Percentiles rank a stretch among this genome's conserved stretches.
Evolutionary conservation across 2,797 vertebrate genomes (phyloP).

Genomic region (Phoebastria nigripes): DNA sequence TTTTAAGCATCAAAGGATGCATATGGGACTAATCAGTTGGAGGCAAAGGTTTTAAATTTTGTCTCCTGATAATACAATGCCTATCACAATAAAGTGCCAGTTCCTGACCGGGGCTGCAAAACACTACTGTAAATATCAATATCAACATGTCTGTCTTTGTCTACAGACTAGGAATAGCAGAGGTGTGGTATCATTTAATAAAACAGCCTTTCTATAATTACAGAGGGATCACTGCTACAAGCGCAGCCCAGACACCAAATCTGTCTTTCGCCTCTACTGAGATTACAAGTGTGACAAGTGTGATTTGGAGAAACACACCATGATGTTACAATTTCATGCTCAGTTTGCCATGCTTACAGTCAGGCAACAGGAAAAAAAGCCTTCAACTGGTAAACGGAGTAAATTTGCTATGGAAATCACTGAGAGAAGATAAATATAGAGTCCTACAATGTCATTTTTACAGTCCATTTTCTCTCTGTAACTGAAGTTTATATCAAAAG

Average conservation of each 20-base stretch:
- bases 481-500: slow-evolving; percentile 60
- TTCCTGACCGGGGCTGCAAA: background rate
- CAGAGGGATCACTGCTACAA: background rate
- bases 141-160: background rate
- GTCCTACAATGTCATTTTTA: slow-evolving; percentile 47
- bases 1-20: background rate
- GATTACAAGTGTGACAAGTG: slow-evolving; percentile 55
- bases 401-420: slow-evolving; percentile 64
- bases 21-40: background rate
- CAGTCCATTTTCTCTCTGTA: slow-evolving; percentile 59
- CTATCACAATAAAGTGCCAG: background rate
- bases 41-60: background rate
- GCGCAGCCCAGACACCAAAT: slow-evolving; percentile 19
- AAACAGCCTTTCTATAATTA: background rate
- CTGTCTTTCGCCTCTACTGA: slow-evolving; percentile 35
- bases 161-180: background rate
- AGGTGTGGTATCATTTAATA: background rate
- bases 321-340: slow-evolving; percentile 67
- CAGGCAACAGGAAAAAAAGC: slow-evolving; percentile 24
- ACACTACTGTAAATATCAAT: background rate
- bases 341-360: slow-evolving; percentile 59
- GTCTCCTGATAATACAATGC: background rate
- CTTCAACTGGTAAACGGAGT: slow-evolving; percentile 49
- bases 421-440: slow-evolving; percentile 52
- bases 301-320: slow-evolving; percentile 62